Evolutionary conservation across 2,797 vertebrate species (phyloP).

Genomic region (Serranus cabrilla): DNA sequence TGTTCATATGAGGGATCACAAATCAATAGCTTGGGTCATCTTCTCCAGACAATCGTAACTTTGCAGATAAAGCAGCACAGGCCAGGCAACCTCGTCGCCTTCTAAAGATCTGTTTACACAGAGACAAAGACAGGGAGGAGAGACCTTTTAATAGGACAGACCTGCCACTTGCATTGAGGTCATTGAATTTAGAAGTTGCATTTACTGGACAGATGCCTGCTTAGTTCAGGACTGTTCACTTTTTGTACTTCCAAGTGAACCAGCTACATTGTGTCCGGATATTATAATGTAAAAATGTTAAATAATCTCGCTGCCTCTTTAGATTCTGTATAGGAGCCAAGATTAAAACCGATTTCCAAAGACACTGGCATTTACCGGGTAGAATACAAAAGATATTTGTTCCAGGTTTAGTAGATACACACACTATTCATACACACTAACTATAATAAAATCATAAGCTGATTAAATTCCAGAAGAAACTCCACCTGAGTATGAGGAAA

Average conservation of each 20-base stretch:
- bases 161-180: constrained; percentile 79
- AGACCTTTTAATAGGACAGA: constrained; percentile 82
- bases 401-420: constrained; percentile 20
- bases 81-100: constrained; percentile 66
- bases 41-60: constrained; percentile 74
- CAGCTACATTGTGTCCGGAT: constrained; percentile 47
- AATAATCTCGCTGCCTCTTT: constrained; percentile 2
- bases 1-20: constrained; percentile 58
- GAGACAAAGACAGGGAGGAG: constrained; percentile 67
- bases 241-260: constrained; percentile 50
- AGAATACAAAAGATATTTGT: constrained; percentile 22
- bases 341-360: constrained; percentile 41
- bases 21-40: constrained; percentile 78
- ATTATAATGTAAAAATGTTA: constrained; percentile 35
- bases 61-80: constrained; percentile 73
- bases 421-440: constrained; percentile 20
- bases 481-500: background rate
- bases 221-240: constrained; percentile 56
- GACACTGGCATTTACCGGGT: constrained; percentile 39
- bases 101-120: constrained; percentile 78
- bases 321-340: background rate
- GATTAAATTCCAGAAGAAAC: constrained; percentile 1
- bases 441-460: background rate
- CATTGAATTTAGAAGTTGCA: constrained; percentile 65
- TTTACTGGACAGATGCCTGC: constrained; percentile 72